Base-by-base conservation (phyloP, 2,113 vertebrate genomes). In the Perca schrenkii region DNA sequence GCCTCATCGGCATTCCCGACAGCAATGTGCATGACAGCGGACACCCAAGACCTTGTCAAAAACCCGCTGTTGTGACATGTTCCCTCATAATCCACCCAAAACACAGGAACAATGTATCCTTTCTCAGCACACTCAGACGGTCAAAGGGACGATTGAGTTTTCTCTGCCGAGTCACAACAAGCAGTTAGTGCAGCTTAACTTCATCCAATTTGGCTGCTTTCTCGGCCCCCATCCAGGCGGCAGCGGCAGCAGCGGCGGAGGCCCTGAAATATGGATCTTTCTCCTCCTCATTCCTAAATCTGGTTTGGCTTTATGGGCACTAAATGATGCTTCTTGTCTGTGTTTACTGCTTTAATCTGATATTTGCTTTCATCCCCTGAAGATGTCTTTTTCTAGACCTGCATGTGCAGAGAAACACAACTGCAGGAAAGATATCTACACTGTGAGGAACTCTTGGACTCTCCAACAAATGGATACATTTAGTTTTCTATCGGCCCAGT, bases 21-120 rank as follows among this genome's bases (percentile, higher is more conserved):
- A 81, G 93, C 93, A 93, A 94, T 91, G 83, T 81, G 84, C 93
- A 94, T 87, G 93, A 89, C 93, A 94, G 95, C 90, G 66, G 91
- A 94, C 94, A 94, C 94, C 89, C 84, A 67, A 21, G 66, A 92
- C 92, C 92, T 92, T 94, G 94, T 92, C 91, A 94, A 85, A 94
- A 95, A 89, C 77, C 79, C 64, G 62, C 90, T 93, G 89, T 95
- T 96, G 94, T 96, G 96, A 97, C 95, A 95, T 92, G 89, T 86
- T 80, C 54, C 40, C 64, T 86, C 75, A 86, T 90, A 93, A 93
- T 94, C 91, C 83, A 86, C 79, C 81, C 89, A 87, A 91, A 92
- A 93, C 89, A 92, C 74, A 63, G 61, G 67, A 76, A 92, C 91
- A 91, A 92, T 89, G 83, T 52, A 46, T 71, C 74, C 80, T 82